Conservation (phyloP, 2,888 invertebrate species). For the Sphaerophoria rueppellii region DNA sequence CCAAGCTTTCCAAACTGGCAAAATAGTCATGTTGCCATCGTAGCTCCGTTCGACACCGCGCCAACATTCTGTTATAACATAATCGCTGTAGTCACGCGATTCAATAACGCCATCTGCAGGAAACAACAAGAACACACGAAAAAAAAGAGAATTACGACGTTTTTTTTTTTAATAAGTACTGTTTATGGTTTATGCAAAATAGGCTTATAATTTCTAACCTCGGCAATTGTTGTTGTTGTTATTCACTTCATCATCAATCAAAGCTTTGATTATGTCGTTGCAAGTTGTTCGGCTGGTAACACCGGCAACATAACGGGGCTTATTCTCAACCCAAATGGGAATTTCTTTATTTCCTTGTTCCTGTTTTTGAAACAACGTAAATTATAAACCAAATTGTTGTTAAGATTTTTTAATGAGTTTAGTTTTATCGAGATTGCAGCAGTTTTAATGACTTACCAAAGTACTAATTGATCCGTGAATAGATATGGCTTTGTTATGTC, state of each 20-base stretch:
- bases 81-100: conserved; percentile 84
- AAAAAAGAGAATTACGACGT: not conserved
- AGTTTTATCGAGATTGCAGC: conserved; percentile 5
- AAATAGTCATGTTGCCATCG: conserved; percentile 86
- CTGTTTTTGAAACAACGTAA: conserved; percentile 63
- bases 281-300: conserved; percentile 81
- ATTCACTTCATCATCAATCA: conserved; percentile 81
- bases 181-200: conserved; percentile 29
- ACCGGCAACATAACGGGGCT: conserved; percentile 80
- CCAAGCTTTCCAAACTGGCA: conserved; percentile 92
- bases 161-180: not conserved
- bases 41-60: conserved; percentile 87
- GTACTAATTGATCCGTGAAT: conserved; percentile 79
- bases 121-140: conserved; percentile 21
- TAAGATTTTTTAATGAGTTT: conserved; percentile 24
- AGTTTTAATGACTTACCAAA: conserved; percentile 75
- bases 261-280: conserved; percentile 81
- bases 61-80: conserved; percentile 90
- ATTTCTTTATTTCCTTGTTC: conserved; percentile 80
- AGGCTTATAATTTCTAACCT: conserved; percentile 53
- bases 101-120: conserved; percentile 79
- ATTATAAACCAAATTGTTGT: not conserved
- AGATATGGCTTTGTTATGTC: conserved; percentile 78
- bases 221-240: conserved; percentile 70
- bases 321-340: conserved; percentile 80